Evolutionary conservation across 2,113 vertebrate genomes (phyloP), one percentile per base, ranked within the genome.

Genomic region (Pleuronectes platessa): DNA sequence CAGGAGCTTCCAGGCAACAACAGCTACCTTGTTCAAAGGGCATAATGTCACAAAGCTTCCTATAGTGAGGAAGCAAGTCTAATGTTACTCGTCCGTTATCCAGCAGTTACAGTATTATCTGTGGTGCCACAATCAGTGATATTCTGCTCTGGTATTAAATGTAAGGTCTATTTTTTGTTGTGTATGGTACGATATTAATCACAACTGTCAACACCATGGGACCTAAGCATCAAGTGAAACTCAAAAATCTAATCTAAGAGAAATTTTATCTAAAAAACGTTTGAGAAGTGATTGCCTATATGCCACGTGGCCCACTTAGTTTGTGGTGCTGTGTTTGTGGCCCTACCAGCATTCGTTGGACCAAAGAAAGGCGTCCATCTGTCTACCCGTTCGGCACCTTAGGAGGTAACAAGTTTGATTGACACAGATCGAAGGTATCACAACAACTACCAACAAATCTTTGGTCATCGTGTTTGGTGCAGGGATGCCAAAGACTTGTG

Each of bases 181-280:
- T 59, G 54, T 18, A 37, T 70, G 31, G 74, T 45, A 13, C 9
- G 12, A 12, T 24, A 40, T 58, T 56, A 47, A 76, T 71, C 79
- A 63, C 47, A 54, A 24, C 54, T 61, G 49, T 62, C 55, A 10
- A 26, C 51, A 21, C 53, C 27, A 58, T 15, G 26, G 71, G 40
- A 37, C 35, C 23, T 21, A 26, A 67, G 63, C 62, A 62, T 42
- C 14, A 23, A 26, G 5, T 71, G 61, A 76, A 70, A 47, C 45
- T 31, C 6, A 31, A 7, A 8, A 31, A 31, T 31, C 31, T 6
- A 31, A 31, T 31, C 31, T 7, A 31, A 47, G 45, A 47, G 45
- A 47, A 47, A 15, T 14, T 4, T 3, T 2, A 15, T 47, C 15
- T 47, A 15, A 47, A 47, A 31, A 6, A 31, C 31, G 6, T 7